Conservation (phyloP, 2,113 vertebrate genomes). For the Mastomys natalensis region DNA sequence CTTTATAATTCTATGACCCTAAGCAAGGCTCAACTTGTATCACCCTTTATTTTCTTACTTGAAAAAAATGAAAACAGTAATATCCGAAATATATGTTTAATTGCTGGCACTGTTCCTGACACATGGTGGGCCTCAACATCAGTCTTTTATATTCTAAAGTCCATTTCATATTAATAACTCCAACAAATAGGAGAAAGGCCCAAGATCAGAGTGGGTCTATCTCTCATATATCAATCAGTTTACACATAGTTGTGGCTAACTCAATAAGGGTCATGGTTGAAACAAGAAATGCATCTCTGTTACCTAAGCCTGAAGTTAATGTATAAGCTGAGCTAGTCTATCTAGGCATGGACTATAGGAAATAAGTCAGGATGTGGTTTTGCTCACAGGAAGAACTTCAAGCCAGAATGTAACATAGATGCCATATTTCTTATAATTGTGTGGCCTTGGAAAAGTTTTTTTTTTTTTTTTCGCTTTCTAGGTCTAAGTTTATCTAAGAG, state of each 20-base stretch:
- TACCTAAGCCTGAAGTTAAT: slow-evolving; percentile 8
- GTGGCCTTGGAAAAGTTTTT: neutral
- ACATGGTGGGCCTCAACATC: neutral
- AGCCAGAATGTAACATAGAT: neutral
- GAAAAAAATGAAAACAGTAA: slow-evolving; percentile 18
- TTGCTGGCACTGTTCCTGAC: neutral
- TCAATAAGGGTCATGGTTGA: neutral
- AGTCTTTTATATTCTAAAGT: neutral
- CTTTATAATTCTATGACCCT: neutral
- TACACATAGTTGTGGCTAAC: neutral
- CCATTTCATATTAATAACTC: slow-evolving; percentile 1
- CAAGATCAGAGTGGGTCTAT: neutral
- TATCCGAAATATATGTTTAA: neutral
- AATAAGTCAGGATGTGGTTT: neutral
- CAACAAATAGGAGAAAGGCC: neutral
- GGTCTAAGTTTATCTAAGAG: neutral
- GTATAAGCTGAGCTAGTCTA: neutral
- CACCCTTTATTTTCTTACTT: slow-evolving; percentile 4
- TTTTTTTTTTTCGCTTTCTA: neutral
- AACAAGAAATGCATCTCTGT: neutral
- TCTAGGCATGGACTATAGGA: neutral
- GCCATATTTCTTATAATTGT: neutral
- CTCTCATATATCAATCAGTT: neutral
- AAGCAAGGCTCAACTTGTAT: neutral
- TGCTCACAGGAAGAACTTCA: slow-evolving; percentile 21